These are phyloP conservation scores for Hyphantria cunea DNA, from an alignment of 1,140 invertebrate species.

Conservation along the genomic window DNA sequence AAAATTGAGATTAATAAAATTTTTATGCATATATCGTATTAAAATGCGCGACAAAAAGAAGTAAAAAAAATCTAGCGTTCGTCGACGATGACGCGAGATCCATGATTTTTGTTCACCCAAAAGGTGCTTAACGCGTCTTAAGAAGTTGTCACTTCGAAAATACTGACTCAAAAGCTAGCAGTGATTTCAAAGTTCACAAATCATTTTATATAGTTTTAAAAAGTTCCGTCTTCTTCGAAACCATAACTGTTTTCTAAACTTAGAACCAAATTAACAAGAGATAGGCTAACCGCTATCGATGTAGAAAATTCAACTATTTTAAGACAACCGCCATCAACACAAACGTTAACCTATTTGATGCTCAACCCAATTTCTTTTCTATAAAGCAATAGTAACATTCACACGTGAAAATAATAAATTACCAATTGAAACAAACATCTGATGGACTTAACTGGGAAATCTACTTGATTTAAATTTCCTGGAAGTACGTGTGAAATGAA, in stretches of 20 bases:
- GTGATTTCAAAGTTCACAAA: neutral
- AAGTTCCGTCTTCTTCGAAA: neutral
- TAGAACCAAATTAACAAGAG: slow-evolving; percentile 10
- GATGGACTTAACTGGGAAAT: neutral
- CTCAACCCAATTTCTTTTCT: slow-evolving; percentile 11
- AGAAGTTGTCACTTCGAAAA: no score
- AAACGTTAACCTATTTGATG: slow-evolving; percentile 23
- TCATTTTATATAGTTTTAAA: neutral
- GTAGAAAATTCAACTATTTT: slow-evolving; percentile 14
- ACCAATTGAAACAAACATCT: neutral
- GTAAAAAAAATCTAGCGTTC: no score
- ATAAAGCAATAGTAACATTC: neutral
- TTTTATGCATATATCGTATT: no score
- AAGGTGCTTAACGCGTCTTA: no score
- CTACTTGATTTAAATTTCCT: no score
- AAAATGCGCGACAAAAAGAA: no score
- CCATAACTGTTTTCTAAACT: neutral
- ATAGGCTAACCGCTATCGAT: slow-evolving; percentile 1
- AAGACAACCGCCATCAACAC: slow-evolving; percentile 9
- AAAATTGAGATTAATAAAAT: no score
- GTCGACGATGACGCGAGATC: no score
- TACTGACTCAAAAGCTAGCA: no score
- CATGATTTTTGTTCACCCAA: no score
- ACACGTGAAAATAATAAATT: neutral
- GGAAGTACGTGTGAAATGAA: no score